Percentiles rank a stretch among this genome's conserved stretches.
phyloP scores from a whole-genome alignment of 1,140 invertebrate genomes.

The Drosophila obscura region DNA sequence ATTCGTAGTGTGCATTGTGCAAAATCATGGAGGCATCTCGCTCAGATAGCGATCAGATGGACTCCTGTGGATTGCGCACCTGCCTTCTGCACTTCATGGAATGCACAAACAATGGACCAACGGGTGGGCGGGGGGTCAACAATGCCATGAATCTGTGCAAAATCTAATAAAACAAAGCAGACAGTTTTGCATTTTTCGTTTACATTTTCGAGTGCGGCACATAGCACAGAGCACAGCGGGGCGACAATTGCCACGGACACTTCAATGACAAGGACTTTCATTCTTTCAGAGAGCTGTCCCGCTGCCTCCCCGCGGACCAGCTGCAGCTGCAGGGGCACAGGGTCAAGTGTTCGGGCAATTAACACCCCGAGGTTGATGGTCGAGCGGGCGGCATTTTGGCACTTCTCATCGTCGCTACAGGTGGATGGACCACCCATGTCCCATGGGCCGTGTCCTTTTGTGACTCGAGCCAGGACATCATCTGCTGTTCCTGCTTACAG shows the following conservation, averaged over 20 bases:
- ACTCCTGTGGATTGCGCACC: constrained; percentile 39
- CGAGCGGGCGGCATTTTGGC: constrained; percentile 21
- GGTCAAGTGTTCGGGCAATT: constrained; percentile 61
- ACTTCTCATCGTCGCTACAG: constrained; percentile 42
- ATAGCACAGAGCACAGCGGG: constrained; percentile 39
- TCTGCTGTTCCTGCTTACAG: constrained; percentile 12
- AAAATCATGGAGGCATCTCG: constrained; percentile 57
- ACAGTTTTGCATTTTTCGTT: constrained; percentile 15
- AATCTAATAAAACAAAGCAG: constrained; percentile 47
- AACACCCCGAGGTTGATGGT: constrained; percentile 42
- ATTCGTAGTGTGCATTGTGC: constrained; percentile 54
- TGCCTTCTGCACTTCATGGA: constrained; percentile 34
- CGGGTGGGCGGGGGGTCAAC: constrained; percentile 42
- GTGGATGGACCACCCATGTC: constrained; percentile 50
- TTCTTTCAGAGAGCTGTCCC: constrained; percentile 19
- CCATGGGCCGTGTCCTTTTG: constrained; percentile 24
- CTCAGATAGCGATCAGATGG: constrained; percentile 55
- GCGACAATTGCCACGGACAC: constrained; percentile 25
- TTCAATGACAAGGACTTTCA: constrained; percentile 66
- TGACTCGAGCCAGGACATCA: constrained; percentile 32
- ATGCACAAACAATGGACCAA: constrained; percentile 33
- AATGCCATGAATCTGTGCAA: constrained; percentile 33
- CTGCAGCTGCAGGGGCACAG: constrained; percentile 30
- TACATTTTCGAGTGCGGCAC: constrained; percentile 56
- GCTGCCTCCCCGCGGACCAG: constrained; percentile 4